These are phyloP conservation scores for Albula glossodonta DNA, from an alignment of 2,113 vertebrate genomes.

Conservation along the genomic window DNA sequence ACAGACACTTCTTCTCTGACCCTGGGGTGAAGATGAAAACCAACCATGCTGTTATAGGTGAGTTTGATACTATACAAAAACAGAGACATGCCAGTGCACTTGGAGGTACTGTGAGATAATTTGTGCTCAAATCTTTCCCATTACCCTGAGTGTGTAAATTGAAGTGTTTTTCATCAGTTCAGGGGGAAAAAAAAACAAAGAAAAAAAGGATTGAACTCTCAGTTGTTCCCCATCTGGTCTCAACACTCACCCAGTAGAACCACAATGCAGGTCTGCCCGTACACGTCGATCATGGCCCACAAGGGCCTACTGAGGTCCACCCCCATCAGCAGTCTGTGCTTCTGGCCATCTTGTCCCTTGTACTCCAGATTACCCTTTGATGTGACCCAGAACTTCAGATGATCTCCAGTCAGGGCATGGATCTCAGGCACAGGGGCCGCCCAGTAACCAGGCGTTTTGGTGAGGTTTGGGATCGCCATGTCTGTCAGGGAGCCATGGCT, in stretches of 20 bases:
- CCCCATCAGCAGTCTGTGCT: slow-evolving; percentile 31
- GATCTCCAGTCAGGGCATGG: slow-evolving; percentile 38
- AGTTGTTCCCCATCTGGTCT: neutral
- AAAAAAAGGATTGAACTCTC: neutral
- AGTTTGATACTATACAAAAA: neutral
- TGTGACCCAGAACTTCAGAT: slow-evolving; percentile 76
- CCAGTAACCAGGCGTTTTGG: slow-evolving; percentile 60
- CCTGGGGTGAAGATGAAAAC: slow-evolving; percentile 48
- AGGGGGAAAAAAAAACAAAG: neutral
- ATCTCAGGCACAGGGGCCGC: slow-evolving; percentile 49
- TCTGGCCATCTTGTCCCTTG: neutral
- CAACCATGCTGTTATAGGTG: neutral
- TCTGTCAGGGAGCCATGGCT: slow-evolving; percentile 49
- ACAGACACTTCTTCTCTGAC: slow-evolving; percentile 42
- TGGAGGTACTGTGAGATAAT: neutral
- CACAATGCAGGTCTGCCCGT: slow-evolving; percentile 75
- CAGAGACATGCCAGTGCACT: neutral
- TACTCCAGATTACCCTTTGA: slow-evolving; percentile 47
- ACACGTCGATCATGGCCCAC: slow-evolving; percentile 83
- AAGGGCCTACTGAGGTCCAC: slow-evolving; percentile 57
- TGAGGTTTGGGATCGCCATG: slow-evolving; percentile 74
- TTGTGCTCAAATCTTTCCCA: no score
- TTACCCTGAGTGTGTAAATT: no score
- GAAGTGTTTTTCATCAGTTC: no score
- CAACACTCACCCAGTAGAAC: slow-evolving; percentile 69